Evolutionary conservation across 2,113 vertebrate species (phyloP).

Genomic region (Tretioscincus oriximinensis): DNA sequence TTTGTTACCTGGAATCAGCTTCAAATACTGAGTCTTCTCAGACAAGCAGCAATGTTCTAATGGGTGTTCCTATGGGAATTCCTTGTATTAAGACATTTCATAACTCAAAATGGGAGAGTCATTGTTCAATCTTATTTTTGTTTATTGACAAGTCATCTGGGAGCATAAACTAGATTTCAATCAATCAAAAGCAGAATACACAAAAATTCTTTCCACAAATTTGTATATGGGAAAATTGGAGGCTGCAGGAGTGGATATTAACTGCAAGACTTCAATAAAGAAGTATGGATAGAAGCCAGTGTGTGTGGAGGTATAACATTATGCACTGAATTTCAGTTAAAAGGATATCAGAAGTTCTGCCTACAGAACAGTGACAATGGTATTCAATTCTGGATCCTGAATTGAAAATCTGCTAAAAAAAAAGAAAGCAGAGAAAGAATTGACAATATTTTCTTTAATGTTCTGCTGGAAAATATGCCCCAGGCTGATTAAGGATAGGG

Average conservation of each 20-base stretch:
- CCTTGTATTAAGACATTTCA: background rate
- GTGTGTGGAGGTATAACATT: background rate
- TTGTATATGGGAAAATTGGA: slow-evolving; percentile 1
- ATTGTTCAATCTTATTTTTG: background rate
- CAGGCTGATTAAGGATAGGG: slow-evolving; percentile 11
- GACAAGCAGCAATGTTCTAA: slow-evolving; percentile 2
- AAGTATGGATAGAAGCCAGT: slow-evolving; percentile 20
- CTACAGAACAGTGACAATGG: background rate
- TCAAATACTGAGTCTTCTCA: background rate
- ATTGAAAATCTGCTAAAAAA: slow-evolving; percentile 28
- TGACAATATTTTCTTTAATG: background rate
- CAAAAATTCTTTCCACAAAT: background rate
- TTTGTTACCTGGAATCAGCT: too few species aligned
- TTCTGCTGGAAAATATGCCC: background rate
- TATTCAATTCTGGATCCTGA: slow-evolving; percentile 24
- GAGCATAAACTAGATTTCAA: background rate
- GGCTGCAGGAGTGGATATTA: slow-evolving; percentile 3
- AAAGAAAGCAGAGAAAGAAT: background rate
- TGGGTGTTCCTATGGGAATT: background rate
- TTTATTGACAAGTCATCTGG: background rate
- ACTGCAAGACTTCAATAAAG: background rate
- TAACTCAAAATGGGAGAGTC: background rate
- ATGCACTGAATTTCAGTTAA: background rate
- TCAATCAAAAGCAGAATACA: background rate
- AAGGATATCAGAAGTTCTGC: background rate